Base-by-base conservation (phyloP, 2,113 vertebrate species). In the Anguilla japonica region DNA sequence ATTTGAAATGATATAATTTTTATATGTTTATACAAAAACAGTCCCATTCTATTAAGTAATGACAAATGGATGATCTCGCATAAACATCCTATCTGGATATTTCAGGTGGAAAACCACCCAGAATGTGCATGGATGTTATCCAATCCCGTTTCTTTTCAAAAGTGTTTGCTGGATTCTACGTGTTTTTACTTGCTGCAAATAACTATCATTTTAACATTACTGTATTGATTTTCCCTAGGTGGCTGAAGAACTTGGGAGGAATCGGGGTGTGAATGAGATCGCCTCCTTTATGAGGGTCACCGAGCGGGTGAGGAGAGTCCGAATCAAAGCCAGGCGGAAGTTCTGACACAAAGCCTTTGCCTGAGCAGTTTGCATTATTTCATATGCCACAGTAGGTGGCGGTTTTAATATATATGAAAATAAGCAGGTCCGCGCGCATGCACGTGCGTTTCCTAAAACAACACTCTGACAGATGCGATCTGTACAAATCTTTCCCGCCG, bases 361-460 rank as follows among this genome's bases (percentile, higher is more conserved):
- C 95, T 94, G 93, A 90, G 92, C 90, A 88, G 91, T 94, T 90
- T 91, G 93, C 93, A 91, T 95, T 93, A 94, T 96, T 96, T 96
- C 96, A 92, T 97, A 96, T 98, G 93, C 94, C 90, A 85, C 94
- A 89, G 96, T 96, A 95, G 95, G 95, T 95, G 96, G 78, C 92
- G 94, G 95, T 96, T 99, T 99, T 98, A 98, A 99, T 99, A 98
- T 98, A 98, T 98, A 99, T 99, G 98, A 99, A 99, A 99, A 99
- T 98, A 97, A 98, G 96, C 90, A 89, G 78, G 94, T 95, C 94
- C 95, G 95, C 97, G 95, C 97, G 96, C 95, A 95, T 96, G 94
- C 94, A 96, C 96, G 94, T 96, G 94, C 94, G 95, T 96, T 92
- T 93, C 95, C 96, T 96, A 97, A 96, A 96, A 97, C 96, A 94